Percentiles rank a stretch among this genome's conserved stretches.
phyloP scores from a whole-genome alignment of 2,888 invertebrate species.

The Dryobotodes eremita region DNA sequence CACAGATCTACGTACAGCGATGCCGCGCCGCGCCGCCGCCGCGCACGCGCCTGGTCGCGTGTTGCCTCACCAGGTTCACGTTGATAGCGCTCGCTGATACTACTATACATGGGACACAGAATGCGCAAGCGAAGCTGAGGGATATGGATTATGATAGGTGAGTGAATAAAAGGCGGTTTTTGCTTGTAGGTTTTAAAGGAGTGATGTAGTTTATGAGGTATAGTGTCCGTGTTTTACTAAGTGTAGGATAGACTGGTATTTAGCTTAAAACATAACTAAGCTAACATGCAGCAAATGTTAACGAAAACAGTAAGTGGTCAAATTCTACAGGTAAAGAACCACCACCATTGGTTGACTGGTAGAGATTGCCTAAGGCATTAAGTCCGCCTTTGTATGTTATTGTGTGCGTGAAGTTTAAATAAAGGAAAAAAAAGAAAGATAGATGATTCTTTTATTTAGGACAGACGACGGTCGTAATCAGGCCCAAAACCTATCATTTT shows the following conservation, averaged over 20 bases:
- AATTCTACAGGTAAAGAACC: neutral
- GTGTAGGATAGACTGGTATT: neutral
- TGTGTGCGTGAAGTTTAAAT: too few species aligned
- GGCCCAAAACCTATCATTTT: neutral
- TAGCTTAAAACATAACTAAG: neutral
- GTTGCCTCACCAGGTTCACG: constrained; percentile 93
- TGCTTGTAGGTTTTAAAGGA: neutral
- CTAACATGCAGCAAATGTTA: neutral
- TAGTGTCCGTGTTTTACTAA: neutral
- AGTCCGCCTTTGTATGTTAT: too few species aligned
- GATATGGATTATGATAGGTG: constrained; percentile 95
- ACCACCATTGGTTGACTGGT: too few species aligned
- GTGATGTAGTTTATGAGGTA: neutral
- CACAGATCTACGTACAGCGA: constrained; percentile 98
- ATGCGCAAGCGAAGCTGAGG: constrained; percentile 93
- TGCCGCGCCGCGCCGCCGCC: constrained; percentile 92
- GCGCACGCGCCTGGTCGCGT: constrained; percentile 94
- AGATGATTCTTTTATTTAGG: too few species aligned
- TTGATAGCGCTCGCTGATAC: constrained; percentile 96
- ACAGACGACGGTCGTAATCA: neutral
- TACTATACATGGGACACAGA: constrained; percentile 95
- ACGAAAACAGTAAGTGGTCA: neutral
- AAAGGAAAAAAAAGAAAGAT: too few species aligned
- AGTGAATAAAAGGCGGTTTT: neutral
- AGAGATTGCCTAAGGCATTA: too few species aligned